These are phyloP conservation scores for Lepidurus arcticus DNA, from an alignment of 1,140 invertebrate species.

Conservation along the genomic window DNA sequence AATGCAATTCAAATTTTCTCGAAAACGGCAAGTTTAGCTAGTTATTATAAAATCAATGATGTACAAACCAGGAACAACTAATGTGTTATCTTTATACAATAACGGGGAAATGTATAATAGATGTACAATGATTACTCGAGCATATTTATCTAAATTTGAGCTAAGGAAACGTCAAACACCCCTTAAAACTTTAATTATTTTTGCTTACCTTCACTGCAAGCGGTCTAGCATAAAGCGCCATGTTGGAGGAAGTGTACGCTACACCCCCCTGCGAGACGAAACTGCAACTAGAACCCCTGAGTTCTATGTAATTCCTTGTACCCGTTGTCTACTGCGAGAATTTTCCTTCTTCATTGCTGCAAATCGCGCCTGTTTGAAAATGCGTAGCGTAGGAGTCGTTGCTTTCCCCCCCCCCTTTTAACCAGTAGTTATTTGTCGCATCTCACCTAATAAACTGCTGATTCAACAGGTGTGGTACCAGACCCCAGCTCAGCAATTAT, in stretches of 20 bases:
- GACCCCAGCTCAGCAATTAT: not conserved
- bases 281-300: not conserved
- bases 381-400: not conserved
- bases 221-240: slow-evolving; percentile 13
- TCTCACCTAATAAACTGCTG: not conserved
- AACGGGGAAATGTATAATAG: too few species aligned
- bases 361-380: not conserved
- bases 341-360: not conserved
- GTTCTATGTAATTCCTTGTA: not conserved
- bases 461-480: slow-evolving; percentile 5
- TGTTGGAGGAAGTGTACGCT: slow-evolving; percentile 1
- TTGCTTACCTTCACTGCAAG: not conserved
- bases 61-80: too few species aligned
- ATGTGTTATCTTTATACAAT: too few species aligned
- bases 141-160: too few species aligned
- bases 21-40: not conserved
- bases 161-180: too few species aligned
- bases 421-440: not conserved
- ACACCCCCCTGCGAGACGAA: not conserved
- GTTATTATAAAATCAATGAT: too few species aligned
- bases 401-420: not conserved
- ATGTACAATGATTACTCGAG: too few species aligned
- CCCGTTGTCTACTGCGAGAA: not conserved
- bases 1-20: not conserved
- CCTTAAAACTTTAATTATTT: not conserved